A percentile compares a stretch with the other conserved stretches of the same genome.
These are phyloP conservation scores for Lasioglossum villosulum DNA, from an alignment of 2,888 invertebrate genomes.

Conservation along the genomic window DNA sequence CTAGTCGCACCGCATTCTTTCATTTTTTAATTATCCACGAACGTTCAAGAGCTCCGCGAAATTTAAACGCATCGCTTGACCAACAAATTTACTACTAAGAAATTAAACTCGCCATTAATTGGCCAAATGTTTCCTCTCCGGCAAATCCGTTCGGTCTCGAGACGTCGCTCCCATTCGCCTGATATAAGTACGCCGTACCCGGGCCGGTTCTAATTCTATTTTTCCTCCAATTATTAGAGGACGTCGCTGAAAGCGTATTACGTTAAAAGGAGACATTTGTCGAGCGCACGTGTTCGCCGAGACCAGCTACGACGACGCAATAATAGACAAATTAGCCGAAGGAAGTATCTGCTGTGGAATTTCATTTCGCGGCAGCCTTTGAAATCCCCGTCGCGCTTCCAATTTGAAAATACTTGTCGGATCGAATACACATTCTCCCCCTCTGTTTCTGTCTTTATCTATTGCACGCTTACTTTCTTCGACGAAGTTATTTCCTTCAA, in stretches of 20 bases:
- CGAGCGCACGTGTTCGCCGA: conserved; percentile 14
- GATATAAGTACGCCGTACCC: conserved; percentile 7
- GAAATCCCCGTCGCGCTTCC: conserved; percentile 18
- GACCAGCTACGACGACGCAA: neutral
- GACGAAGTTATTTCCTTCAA: conserved; percentile 17
- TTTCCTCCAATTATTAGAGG: conserved; percentile 23
- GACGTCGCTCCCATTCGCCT: neutral
- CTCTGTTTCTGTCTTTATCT: neutral
- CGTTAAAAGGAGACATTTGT: conserved; percentile 37
- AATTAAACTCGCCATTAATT: conserved; percentile 10
- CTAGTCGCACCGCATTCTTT: neutral
- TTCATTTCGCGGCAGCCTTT: conserved; percentile 37
- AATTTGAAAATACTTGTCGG: conserved; percentile 37
- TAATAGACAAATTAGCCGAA: conserved; percentile 47
- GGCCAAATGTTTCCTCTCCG: neutral
- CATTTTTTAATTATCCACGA: neutral
- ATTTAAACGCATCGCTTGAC: neutral
- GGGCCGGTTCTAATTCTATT: conserved; percentile 4
- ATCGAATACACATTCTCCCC: conserved; percentile 18
- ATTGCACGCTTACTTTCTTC: neutral
- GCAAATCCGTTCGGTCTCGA: neutral
- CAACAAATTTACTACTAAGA: neutral
- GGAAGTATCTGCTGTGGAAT: conserved; percentile 35
- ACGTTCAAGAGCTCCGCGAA: neutral
- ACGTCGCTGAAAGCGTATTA: conserved; percentile 5